Conservation (phyloP, 2,888 invertebrate species). For the Stegophylla sp. region DNA sequence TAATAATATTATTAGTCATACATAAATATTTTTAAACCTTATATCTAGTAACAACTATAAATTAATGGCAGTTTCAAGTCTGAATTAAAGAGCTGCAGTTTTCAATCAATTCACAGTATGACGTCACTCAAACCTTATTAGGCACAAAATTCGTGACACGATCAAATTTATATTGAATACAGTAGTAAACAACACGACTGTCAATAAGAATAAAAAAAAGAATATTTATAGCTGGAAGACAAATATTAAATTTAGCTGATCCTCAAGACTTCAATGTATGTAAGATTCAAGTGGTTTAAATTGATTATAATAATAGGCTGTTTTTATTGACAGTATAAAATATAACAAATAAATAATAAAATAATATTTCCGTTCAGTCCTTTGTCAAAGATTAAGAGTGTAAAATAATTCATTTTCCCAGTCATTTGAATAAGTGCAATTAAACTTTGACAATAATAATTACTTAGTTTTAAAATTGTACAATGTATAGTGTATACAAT, state of each 20-base stretch:
- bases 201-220: slow-evolving; percentile 14
- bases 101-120: slow-evolving; percentile 42
- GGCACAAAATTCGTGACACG: slow-evolving; percentile 12
- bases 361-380: slow-evolving; percentile 23
- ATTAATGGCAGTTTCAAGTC: slow-evolving; percentile 53
- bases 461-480: slow-evolving; percentile 9
- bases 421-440: not conserved
- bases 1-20: slow-evolving; percentile 42
- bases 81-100: slow-evolving; percentile 32
- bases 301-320: slow-evolving; percentile 2
- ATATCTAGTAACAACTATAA: slow-evolving; percentile 50
- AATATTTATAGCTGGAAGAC: slow-evolving; percentile 44
- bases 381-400: slow-evolving; percentile 33
- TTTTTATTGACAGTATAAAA: slow-evolving; percentile 16
- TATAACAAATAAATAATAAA: slow-evolving; percentile 11
- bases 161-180: slow-evolving; percentile 23
- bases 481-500: not conserved
- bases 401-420: slow-evolving; percentile 10
- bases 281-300: not conserved
- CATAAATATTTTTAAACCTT: slow-evolving; percentile 26
- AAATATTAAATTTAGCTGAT: slow-evolving; percentile 23
- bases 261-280: not conserved
- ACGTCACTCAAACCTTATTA: slow-evolving; percentile 40
- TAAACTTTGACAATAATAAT: slow-evolving; percentile 16
- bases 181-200: not conserved